A percentile compares a stretch with the other conserved stretches of the same genome.
Evolutionary conservation across 2,113 vertebrate species (phyloP).

Genomic region (Panthera tigris): DNA sequence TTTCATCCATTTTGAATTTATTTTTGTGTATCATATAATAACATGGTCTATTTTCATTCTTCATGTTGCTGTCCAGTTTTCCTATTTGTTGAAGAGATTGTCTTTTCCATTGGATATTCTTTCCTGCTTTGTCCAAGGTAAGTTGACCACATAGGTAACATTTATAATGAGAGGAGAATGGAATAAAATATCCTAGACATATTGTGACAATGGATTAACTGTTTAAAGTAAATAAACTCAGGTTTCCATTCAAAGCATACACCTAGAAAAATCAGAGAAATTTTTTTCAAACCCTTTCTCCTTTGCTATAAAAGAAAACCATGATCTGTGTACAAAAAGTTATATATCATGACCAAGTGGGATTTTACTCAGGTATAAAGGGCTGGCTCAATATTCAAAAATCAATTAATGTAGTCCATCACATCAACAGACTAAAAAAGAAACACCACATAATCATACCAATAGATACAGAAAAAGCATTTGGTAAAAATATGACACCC

Average conservation of each 20-base stretch:
- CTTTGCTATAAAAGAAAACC: neutral
- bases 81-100: too few relatives aligned
- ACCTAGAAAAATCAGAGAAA: neutral
- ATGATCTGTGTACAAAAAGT: neutral
- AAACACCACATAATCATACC: neutral
- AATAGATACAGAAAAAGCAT: neutral
- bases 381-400: neutral
- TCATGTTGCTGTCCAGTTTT: too few relatives aligned
- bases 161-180: neutral
- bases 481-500: neutral
- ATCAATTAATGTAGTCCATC: neutral
- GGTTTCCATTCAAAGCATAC: neutral
- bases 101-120: neutral
- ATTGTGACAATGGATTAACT: neutral
- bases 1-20: too few relatives aligned
- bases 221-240: neutral
- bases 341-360: neutral
- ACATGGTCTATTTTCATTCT: too few relatives aligned
- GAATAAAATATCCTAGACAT: neutral
- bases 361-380: neutral
- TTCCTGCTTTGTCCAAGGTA: neutral
- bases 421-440: neutral
- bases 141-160: neutral
- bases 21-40: too few relatives aligned
- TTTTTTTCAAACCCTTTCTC: neutral